Base-by-base conservation (phyloP, 2,113 vertebrate genomes). In the Cephalopterus ornatus region DNA sequence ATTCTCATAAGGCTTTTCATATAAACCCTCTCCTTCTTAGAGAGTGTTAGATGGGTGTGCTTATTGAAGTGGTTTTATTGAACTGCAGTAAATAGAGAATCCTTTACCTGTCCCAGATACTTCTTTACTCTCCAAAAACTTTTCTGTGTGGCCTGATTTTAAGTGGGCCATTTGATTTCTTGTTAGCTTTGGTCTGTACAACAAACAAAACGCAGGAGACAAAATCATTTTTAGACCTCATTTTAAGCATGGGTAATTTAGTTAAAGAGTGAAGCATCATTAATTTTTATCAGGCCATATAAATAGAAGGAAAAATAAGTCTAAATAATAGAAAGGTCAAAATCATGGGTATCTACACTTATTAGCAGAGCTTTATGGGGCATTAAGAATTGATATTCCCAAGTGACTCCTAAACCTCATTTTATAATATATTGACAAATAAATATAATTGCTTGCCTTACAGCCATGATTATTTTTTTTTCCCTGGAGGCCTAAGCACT, bases 301-400 rank as follows among this genome's bases (percentile, higher is more conserved):
- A 79, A 94, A 85, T 12, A 44, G 55, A 77, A 92, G 42, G 49
- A 75, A 93, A 92, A 95, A 72, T 20, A 81, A 93, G 32, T 70
- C 91, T 91, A 78, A 92, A 78, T 68, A 92, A 68, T 62, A 82
- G 66, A 89, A 95, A 85, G 83, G 93, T 90, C 93, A 95, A 70
- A 90, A 92, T 74, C 46, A 4, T 94, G 59, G 19, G 5, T 85
- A 27, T 78, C 90, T 84, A 2, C 44, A 92, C 70, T 52, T 95
- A 88, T 62, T 85, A 94, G 52, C 44, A 92, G 63, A 79, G 44
- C 39, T 96, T 96, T 93, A 90, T 94, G 93, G 56, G 44, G 61
- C 83, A 78, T 77, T 90, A 77, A 81, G 41, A 88, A 85, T 83
- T 93, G 16, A n/a, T 90, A 71, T 71, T 93, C 83, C 62, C 52